These are phyloP conservation scores for Heliconius hortense DNA, from an alignment of 2,888 invertebrate species.

Conservation along the genomic window DNA sequence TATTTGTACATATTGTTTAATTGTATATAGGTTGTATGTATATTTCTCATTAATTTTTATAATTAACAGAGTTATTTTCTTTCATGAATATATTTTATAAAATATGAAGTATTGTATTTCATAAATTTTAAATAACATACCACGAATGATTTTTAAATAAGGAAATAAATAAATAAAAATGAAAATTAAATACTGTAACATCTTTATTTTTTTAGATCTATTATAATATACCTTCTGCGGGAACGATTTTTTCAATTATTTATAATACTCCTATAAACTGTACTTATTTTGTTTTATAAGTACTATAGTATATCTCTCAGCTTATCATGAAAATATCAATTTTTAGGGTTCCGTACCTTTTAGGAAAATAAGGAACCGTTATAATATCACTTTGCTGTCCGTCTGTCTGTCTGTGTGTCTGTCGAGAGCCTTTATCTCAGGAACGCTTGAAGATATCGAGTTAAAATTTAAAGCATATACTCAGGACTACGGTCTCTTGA, in stretches of 20 bases:
- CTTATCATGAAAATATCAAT: no score
- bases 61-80: neutral
- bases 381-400: no score
- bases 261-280: neutral
- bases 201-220: neutral
- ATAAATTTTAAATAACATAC: neutral
- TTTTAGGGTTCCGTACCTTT: no score
- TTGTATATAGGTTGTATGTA: neutral
- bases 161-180: neutral
- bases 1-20: neutral
- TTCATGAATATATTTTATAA: neutral
- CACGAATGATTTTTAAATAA: neutral
- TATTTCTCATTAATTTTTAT: neutral
- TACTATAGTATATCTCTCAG: no score
- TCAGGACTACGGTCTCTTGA: no score
- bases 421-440: no score
- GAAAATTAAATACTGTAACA: neutral
- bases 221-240: neutral
- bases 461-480: no score
- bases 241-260: no score
- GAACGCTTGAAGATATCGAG: no score
- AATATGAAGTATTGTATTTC: neutral
- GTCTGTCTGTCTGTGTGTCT: no score
- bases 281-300: no score
- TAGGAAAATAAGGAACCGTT: no score